Percentiles rank a stretch among this genome's conserved stretches.
Conservation (phyloP, 2,113 vertebrate genomes). For the Dendropsophus ebraccatus region DNA sequence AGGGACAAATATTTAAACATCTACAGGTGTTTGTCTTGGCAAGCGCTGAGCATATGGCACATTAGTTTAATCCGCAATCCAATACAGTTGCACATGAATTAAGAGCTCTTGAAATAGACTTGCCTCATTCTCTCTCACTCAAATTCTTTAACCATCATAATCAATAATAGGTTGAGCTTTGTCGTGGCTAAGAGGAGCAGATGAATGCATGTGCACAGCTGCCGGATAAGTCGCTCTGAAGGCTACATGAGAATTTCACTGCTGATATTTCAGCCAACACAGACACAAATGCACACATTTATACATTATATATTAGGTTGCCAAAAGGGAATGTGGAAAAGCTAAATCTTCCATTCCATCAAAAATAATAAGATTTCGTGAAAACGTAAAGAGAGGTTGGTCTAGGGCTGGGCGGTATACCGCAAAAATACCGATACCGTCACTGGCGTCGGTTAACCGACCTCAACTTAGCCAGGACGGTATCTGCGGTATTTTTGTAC, state of each 20-base stretch:
- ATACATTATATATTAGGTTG: background rate
- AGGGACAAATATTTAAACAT: conserved; percentile 55
- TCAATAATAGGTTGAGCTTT: conserved; percentile 49
- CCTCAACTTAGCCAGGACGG: too few species aligned
- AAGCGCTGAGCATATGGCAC: conserved; percentile 52
- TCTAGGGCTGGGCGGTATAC: too few species aligned
- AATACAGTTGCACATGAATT: conserved; percentile 53
- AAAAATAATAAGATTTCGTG: background rate
- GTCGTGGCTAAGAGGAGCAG: conserved; percentile 47
- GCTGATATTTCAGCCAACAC: background rate
- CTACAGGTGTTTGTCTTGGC: conserved; percentile 53
- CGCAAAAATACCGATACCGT: too few species aligned
- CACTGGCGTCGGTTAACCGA: too few species aligned
- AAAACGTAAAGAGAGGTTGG: background rate
- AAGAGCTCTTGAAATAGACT: conserved; percentile 56
- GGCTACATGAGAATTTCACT: conserved; percentile 12
- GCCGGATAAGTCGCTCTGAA: conserved; percentile 35
- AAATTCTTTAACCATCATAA: conserved; percentile 54
- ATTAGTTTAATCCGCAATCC: conserved; percentile 53
- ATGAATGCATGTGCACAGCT: conserved; percentile 56
- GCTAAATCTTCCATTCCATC: background rate
- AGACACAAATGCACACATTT: conserved; percentile 19
- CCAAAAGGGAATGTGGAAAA: background rate
- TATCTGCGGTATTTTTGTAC: too few species aligned
- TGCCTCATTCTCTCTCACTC: conserved; percentile 49